Percentiles rank a stretch among this genome's conserved stretches.
Conservation (phyloP, 1,140 invertebrate species). For the Drosophila equinoxialis region DNA sequence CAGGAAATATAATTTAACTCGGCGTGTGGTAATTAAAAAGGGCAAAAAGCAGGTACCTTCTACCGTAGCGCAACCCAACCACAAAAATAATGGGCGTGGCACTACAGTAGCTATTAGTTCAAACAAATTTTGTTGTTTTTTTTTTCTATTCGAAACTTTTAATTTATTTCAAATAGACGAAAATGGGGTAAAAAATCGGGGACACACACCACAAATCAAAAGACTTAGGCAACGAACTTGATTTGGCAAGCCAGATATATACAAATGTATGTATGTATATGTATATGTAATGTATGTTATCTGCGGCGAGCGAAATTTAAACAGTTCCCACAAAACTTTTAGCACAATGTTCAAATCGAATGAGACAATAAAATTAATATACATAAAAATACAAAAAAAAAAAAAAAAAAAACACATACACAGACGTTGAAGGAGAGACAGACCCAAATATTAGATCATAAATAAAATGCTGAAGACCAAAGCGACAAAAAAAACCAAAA, state of each 20-base stretch:
- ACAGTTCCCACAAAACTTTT: conserved; percentile 62
- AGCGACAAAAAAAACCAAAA: conserved; percentile 47
- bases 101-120: conserved; percentile 76
- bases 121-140: conserved; percentile 40
- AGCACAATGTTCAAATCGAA: conserved; percentile 56
- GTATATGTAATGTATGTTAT: no score
- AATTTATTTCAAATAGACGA: conserved; percentile 6
- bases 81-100: conserved; percentile 47
- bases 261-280: no score
- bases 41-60: conserved; percentile 72
- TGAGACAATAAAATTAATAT: conserved; percentile 79
- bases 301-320: conserved; percentile 20
- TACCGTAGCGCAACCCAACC: not conserved
- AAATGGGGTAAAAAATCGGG: not conserved
- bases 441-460: conserved; percentile 77
- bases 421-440: conserved; percentile 46
- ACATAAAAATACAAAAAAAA: conserved; percentile 51
- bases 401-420: conserved; percentile 27
- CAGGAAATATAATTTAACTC: conserved; percentile 81
- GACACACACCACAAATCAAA: conserved; percentile 65
- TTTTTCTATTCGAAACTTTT: conserved; percentile 30
- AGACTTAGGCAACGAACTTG: conserved; percentile 76
- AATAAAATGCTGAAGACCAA: conserved; percentile 61
- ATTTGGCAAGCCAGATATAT: conserved; percentile 5
- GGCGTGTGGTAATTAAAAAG: conserved; percentile 80